Percentiles rank a stretch among this genome's conserved stretches.
These are phyloP conservation scores for Sturnira hondurensis DNA, from an alignment of 2,113 vertebrate species.

Conservation along the genomic window DNA sequence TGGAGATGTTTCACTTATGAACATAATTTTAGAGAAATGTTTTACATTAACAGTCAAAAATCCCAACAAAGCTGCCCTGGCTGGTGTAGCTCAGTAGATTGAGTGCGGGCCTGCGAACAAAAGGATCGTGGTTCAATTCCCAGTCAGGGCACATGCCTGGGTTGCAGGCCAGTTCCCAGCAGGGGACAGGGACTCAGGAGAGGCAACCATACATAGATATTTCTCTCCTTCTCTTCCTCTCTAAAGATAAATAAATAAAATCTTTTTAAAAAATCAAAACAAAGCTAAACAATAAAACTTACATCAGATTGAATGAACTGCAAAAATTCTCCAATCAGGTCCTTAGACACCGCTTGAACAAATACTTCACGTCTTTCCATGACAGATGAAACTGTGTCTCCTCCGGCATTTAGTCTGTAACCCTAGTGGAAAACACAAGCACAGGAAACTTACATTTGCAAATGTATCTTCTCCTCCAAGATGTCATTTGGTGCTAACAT, in stretches of 20 bases:
- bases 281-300: constrained; percentile 76
- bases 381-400: constrained; percentile 1
- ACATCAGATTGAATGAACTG: constrained; percentile 86
- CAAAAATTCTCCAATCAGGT: constrained; percentile 87
- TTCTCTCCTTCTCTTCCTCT: too few species aligned
- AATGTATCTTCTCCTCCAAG: neutral
- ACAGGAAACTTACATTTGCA: neutral
- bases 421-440: constrained; percentile 18
- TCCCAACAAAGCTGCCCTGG: neutral
- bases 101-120: too few species aligned
- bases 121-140: too few species aligned
- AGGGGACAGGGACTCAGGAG: too few species aligned
- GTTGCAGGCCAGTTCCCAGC: too few species aligned
- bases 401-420: neutral
- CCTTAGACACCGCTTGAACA: constrained; percentile 81
- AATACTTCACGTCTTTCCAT: constrained; percentile 88
- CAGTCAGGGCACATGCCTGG: too few species aligned
- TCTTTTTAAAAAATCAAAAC: neutral
- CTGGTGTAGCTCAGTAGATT: too few species aligned
- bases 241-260: too few species aligned
- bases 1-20: neutral
- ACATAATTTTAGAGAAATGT: neutral
- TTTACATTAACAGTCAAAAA: constrained; percentile 2
- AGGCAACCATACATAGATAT: too few species aligned
- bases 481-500: neutral